These are phyloP conservation scores for Furcifer pardalis DNA, from an alignment of 2,797 vertebrate genomes.

Conservation along the genomic window DNA sequence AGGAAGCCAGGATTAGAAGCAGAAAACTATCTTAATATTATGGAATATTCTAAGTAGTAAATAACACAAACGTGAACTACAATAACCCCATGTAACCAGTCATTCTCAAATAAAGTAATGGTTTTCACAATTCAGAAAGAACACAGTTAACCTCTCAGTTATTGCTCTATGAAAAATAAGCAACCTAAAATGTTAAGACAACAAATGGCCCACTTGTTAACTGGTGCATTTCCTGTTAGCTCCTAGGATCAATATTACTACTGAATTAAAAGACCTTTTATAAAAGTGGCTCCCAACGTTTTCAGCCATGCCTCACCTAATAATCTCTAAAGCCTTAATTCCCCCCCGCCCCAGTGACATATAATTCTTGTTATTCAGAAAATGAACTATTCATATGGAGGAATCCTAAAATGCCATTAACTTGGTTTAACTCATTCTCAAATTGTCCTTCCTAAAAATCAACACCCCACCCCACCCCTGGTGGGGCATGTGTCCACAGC, in stretches of 20 bases:
- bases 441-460: too few relatives aligned
- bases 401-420: too few relatives aligned
- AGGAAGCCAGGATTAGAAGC: background rate
- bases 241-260: background rate
- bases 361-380: too few relatives aligned
- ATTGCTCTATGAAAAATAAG: background rate
- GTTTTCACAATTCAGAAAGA: background rate
- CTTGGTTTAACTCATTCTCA: too few relatives aligned
- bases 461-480: too few relatives aligned
- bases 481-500: too few relatives aligned
- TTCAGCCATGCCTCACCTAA: too few relatives aligned
- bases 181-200: background rate
- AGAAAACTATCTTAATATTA: too few relatives aligned
- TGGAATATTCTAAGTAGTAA: background rate
- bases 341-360: too few relatives aligned
- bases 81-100: background rate
- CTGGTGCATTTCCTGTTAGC: background rate
- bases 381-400: too few relatives aligned
- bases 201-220: background rate
- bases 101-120: background rate
- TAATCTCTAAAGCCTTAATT: too few relatives aligned
- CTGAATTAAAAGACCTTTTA: background rate
- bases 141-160: background rate
- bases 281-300: too few relatives aligned
- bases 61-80: background rate